These are phyloP conservation scores for Lophura nycthemera DNA, from an alignment of 2,113 vertebrate species.

Conservation along the genomic window DNA sequence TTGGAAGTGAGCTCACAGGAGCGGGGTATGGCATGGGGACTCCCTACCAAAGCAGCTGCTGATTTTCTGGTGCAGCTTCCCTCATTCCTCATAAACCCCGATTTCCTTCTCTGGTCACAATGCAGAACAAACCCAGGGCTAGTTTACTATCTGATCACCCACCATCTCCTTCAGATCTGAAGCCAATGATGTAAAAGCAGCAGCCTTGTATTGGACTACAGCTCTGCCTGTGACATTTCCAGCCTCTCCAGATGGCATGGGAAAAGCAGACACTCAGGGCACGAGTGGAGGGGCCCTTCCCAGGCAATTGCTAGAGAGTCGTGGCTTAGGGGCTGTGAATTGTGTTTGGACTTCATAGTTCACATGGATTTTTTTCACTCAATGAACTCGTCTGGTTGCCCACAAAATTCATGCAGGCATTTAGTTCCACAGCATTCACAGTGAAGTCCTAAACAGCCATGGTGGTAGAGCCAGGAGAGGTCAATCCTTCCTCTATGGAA, in stretches of 20 bases:
- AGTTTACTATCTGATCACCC: neutral
- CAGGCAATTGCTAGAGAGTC: neutral
- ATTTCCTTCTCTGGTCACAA: neutral
- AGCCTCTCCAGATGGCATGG: neutral
- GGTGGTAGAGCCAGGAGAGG: neutral
- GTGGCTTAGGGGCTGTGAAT: neutral
- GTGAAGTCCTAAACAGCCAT: neutral
- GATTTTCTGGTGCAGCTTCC: neutral
- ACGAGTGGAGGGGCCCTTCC: neutral
- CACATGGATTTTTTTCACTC: neutral
- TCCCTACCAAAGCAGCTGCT: fast-evolving
- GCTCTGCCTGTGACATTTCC: neutral
- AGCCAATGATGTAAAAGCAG: neutral
- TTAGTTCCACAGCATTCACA: neutral
- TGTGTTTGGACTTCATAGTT: neutral
- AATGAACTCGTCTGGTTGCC: neutral
- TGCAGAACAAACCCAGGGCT: neutral
- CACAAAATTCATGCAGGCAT: neutral
- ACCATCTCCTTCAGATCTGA: neutral
- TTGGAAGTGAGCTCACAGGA: neutral
- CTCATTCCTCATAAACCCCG: fast-evolving
- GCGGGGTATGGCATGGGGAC: fast-evolving
- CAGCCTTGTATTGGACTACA: neutral
- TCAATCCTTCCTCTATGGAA: neutral
- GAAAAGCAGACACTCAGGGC: neutral